phyloP scores from a whole-genome alignment of 1,140 invertebrate species.

The Eciton burchellii region DNA sequence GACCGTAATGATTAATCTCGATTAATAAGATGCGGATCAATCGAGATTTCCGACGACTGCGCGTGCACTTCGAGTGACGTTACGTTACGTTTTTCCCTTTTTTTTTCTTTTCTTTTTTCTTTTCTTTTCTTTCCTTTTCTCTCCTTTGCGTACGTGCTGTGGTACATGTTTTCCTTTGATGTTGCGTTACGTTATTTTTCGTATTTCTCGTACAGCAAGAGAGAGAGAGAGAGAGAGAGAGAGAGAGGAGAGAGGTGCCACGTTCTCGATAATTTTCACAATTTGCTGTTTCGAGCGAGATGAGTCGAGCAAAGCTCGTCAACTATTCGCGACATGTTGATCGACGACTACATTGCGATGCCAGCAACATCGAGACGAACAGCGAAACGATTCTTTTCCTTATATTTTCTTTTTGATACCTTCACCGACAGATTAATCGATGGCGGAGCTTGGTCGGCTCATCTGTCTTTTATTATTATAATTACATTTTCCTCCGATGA shows the following conservation, averaged over 20 bases:
- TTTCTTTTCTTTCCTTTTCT: neutral
- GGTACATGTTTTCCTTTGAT: constrained; percentile 1
- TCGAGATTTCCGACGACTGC: constrained; percentile 34
- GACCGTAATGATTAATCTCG: constrained; percentile 73
- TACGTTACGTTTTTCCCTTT: neutral
- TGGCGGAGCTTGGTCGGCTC: neutral
- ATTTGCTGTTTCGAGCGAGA: neutral
- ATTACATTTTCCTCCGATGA: neutral
- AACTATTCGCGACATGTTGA: neutral
- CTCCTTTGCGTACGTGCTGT: constrained; percentile 3
- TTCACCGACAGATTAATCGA: neutral
- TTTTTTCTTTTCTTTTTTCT: constrained; percentile 13
- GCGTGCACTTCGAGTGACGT: constrained; percentile 32
- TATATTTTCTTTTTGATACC: neutral
- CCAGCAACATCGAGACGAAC: too few relatives aligned
- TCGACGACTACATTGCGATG: too few relatives aligned
- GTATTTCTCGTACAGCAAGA: neutral
- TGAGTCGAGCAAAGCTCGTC: neutral
- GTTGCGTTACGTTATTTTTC: constrained; percentile 16
- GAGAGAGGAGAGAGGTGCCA: neutral
- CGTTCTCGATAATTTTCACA: neutral
- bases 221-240: too few relatives aligned
- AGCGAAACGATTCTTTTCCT: too few relatives aligned
- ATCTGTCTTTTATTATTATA: neutral
- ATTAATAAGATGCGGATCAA: constrained; percentile 63